Evolutionary conservation across 2,113 vertebrate species (phyloP), one percentile per base, ranked within the genome.

Genomic region (Embiotoca jacksoni): DNA sequence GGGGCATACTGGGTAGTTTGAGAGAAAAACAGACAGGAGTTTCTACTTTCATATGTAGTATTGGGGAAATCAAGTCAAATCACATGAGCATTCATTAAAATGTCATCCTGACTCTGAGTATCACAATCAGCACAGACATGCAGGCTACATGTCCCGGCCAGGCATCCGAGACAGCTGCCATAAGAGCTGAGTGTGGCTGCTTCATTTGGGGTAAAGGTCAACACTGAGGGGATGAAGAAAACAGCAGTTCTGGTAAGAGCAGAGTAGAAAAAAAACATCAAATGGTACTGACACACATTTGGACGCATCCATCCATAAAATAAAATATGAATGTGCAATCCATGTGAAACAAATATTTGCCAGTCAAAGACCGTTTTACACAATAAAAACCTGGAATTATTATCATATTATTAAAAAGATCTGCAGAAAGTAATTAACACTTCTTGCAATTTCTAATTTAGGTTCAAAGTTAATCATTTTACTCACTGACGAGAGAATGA

Each of bases 121-220:
- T 1, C 62, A 14, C 31, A 33, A 55, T 50, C 30, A 23, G 14
- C 9, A 52, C 2, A 47, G 32, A 2, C 14, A 67, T 35, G 58
- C 13, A 71, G 73, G 72, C 64, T 80, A 23, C 35, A 32, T 85
- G 76, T 64, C 57, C 69, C 50, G 64, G 64, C 2, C 5, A 59
- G 65, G 9, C 47, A 70, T 44, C 23, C 59, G 54, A 39, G 71
- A 82, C 91, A 92, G 90, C 89, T 92, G 92, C 82, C 81, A 59
- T 67, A 60, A 67, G 80, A 85, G 65, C 78, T 50, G 60, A 82
- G 75, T 10, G 69, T 67, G 66, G 63, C 75, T 35, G 50, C 79
- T 73, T 72, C 76, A 88, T 83, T 10, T 92, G 33, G 90, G 68
- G 68, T 75, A 92, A 94, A 93, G 92, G 93, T 93, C 91, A 86